Base-by-base conservation (phyloP, 2,797 vertebrate genomes). In the Chaetodon trifasciatus region DNA sequence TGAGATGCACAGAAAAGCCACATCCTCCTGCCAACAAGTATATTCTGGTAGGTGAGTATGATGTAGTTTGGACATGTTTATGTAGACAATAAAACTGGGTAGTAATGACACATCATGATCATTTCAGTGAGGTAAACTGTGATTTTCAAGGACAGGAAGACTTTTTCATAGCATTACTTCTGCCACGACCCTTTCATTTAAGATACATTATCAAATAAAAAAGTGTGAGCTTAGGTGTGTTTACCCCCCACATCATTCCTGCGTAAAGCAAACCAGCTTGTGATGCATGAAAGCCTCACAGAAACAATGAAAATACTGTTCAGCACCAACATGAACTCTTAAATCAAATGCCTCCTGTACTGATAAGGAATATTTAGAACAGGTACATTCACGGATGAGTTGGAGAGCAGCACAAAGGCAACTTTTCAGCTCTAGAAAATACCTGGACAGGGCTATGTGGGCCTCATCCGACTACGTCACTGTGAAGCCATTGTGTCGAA, bases 401-500 rank as follows among this genome's bases (percentile, higher is more conserved):
- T 73, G 16, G 75, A 66, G 13, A 81, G 73, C 46, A 67, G 62
- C 63, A 92, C 82, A 91, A 91, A 91, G 87, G 74, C 65, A 23
- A 81, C 88, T 88, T 86, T 90, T 89, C 70, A 88, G 64, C 53
- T 10, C 35, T 50, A 78, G n/a, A 67, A 79, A 84, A 76, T 83
- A 84, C 87, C 53, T 81, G 69, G 52, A 64, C 50, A 1, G 77
- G 66, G 44, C 39, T 32, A 57, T 21, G 69, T 56, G 65, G 68
- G 74, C 74, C 70, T 78, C 42, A 56, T 70, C 73, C 11, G 62
- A 40, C 78, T 24, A 70, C 68, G n/a, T 89, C 87, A 92, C 84
- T 87, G 77, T 84, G 24, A 73, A 68, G 84, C 65, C 86, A 70
- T 83, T 88, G 87, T 88, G 73, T 80, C 79, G 76, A 82, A 82